Evolutionary conservation across 1,140 invertebrate genomes (phyloP).

Genomic region (Octopus bimaculoides): DNA sequence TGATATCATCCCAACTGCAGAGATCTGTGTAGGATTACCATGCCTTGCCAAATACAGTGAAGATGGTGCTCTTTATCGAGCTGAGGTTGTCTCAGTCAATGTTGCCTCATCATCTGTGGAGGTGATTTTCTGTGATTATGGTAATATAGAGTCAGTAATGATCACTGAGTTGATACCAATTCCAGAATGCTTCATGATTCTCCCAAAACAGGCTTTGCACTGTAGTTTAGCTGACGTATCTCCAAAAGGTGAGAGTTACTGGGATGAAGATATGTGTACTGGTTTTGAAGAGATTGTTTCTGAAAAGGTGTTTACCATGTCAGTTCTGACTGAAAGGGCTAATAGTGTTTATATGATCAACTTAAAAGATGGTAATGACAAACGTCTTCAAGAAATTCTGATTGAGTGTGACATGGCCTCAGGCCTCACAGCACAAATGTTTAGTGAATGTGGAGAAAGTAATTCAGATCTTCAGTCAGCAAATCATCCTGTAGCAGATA

Average conservation of each 20-base stretch:
- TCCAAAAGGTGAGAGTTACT: not conserved
- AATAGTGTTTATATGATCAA: not conserved
- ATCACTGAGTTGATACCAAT: not conserved
- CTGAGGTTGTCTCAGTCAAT: constrained; percentile 61
- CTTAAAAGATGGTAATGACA: not conserved
- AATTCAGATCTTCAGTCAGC: not conserved
- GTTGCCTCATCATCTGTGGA: constrained; percentile 12
- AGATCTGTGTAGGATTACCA: constrained; percentile 60
- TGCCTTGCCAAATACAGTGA: constrained; percentile 73
- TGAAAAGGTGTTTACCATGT: not conserved
- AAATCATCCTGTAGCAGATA: not conserved
- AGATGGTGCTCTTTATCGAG: constrained; percentile 71
- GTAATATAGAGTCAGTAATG: constrained; percentile 52
- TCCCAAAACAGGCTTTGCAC: not conserved
- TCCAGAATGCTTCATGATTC: not conserved
- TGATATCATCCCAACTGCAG: not conserved
- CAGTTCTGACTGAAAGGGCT: not conserved
- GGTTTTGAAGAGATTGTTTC: not conserved
- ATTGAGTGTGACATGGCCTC: not conserved
- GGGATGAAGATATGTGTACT: not conserved
- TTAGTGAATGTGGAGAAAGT: too few relatives aligned
- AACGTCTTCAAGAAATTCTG: not conserved
- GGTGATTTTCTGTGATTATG: constrained; percentile 63
- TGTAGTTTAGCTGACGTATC: not conserved
- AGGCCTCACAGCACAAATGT: not conserved